Conservation (phyloP, 2,113 vertebrate genomes). For the Elgaria multicarinata region DNA sequence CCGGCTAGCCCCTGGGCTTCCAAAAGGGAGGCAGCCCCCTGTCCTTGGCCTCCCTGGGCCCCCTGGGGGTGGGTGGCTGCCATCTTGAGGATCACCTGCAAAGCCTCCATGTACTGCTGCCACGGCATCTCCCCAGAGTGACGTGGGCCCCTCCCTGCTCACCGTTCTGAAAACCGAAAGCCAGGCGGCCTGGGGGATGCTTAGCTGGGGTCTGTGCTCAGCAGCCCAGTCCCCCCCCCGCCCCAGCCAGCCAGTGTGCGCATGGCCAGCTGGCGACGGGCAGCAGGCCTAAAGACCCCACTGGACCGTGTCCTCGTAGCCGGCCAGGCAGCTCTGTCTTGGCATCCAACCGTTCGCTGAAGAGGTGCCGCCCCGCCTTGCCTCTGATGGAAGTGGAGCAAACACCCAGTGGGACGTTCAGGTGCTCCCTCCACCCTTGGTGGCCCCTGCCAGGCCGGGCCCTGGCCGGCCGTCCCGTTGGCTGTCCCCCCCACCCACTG, state of each 20-base stretch:
- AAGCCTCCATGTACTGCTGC: too few species aligned
- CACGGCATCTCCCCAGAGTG: too few species aligned
- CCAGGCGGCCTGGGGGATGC: background rate
- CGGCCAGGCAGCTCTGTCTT: too few species aligned
- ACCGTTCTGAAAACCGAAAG: background rate
- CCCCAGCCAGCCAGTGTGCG: too few species aligned
- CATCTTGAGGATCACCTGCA: too few species aligned
- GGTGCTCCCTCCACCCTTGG: background rate
- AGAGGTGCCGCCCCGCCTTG: too few species aligned
- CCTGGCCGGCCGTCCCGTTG: too few species aligned
- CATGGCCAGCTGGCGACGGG: background rate
- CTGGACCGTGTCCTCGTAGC: background rate
- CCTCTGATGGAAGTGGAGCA: background rate
- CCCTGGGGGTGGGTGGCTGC: too few species aligned
- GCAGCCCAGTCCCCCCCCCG: too few species aligned
- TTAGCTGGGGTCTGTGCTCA: background rate
- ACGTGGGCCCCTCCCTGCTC: too few species aligned
- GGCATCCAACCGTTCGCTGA: background rate
- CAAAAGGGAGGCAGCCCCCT: fast-evolving
- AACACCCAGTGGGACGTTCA: background rate
- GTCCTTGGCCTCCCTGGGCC: fast-evolving
- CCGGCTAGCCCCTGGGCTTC: fast-evolving
- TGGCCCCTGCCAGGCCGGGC: fast-evolving
- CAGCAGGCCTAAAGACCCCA: too few species aligned
- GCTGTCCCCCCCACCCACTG: too few species aligned